A percentile compares a stretch with the other conserved stretches of the same genome.
phyloP scores from a whole-genome alignment of 2,888 invertebrate genomes.

The Brachylomia viminalis region DNA sequence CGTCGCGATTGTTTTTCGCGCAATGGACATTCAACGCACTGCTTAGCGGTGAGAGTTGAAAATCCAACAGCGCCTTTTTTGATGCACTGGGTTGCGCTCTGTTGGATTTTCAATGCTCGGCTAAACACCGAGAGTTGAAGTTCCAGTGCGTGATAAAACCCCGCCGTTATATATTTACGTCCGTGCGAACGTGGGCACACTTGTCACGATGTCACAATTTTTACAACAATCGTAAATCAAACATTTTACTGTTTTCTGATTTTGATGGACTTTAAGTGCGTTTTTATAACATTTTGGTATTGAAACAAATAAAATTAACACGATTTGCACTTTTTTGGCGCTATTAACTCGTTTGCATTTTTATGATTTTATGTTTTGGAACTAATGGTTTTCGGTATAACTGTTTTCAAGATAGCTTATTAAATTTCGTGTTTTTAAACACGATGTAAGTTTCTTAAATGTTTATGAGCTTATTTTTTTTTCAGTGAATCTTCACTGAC shows the following conservation, averaged over 20 bases:
- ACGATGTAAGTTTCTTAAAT: not conserved
- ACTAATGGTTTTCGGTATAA: conserved; percentile 6
- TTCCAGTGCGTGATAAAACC: too few species aligned
- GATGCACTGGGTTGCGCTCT: too few species aligned
- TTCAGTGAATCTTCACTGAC: too few species aligned
- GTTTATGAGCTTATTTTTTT: too few species aligned
- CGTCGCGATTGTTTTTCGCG: too few species aligned
- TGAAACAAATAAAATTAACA: conserved; percentile 17
- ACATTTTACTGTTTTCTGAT: conserved; percentile 30
- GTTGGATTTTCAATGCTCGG: too few species aligned
- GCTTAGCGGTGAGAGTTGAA: too few species aligned
- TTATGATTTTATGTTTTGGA: conserved; percentile 23
- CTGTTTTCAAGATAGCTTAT: not conserved
- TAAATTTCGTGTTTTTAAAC: not conserved
- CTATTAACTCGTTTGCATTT: conserved; percentile 19
- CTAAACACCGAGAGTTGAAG: too few species aligned
- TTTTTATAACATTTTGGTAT: conserved; percentile 31
- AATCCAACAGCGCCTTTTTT: too few species aligned
- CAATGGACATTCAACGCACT: too few species aligned
- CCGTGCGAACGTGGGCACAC: too few species aligned
- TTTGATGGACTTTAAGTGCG: conserved; percentile 26
- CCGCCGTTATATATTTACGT: too few species aligned
- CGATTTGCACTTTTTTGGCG: not conserved
- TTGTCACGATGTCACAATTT: conserved; percentile 11
- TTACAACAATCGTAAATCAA: conserved; percentile 29